A percentile compares a stretch with the other conserved stretches of the same genome.
Conservation (phyloP, 2,113 vertebrate species). For the Sinocyclocheilus maitianheensis region DNA sequence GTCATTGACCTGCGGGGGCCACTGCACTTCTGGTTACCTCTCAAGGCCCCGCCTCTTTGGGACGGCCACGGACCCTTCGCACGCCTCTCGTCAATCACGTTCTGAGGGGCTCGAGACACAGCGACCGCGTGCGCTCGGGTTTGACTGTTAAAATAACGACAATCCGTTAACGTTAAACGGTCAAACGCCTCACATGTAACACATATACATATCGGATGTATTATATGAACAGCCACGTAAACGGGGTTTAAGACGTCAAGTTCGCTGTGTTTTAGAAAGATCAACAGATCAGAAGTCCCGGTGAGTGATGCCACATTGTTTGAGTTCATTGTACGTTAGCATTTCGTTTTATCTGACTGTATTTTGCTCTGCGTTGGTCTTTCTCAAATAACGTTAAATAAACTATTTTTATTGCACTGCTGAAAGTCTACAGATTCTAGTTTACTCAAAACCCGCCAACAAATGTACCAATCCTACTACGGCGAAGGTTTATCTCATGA, state of each 20-base stretch:
- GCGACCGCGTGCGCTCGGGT: slow-evolving; percentile 11
- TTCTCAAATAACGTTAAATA: not conserved
- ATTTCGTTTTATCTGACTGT: not conserved
- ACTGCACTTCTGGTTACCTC: not conserved
- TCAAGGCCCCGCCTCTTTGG: slow-evolving; percentile 55
- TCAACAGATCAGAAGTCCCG: not conserved
- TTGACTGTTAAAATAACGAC: not conserved
- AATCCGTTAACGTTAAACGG: not conserved
- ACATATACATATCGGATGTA: not conserved
- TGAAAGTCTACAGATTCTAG: not conserved
- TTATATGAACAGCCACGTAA: not conserved
- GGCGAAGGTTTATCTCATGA: not conserved
- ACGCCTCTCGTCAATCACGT: slow-evolving; percentile 63
- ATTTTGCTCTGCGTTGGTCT: not conserved
- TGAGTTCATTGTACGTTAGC: not conserved
- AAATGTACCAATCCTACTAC: not conserved
- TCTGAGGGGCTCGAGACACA: slow-evolving; percentile 54
- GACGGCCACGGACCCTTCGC: slow-evolving; percentile 65
- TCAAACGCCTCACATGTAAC: not conserved
- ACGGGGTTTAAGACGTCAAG: not conserved
- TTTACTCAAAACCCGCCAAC: not conserved
- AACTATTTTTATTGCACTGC: not conserved
- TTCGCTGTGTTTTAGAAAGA: not conserved
- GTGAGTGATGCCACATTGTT: slow-evolving; percentile 47
- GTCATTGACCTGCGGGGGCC: not conserved